Evolutionary conservation across 23 tunicate genomes (phyloP), one percentile per base, ranked within the genome.

Genomic region (Ciona savignyi): DNA sequence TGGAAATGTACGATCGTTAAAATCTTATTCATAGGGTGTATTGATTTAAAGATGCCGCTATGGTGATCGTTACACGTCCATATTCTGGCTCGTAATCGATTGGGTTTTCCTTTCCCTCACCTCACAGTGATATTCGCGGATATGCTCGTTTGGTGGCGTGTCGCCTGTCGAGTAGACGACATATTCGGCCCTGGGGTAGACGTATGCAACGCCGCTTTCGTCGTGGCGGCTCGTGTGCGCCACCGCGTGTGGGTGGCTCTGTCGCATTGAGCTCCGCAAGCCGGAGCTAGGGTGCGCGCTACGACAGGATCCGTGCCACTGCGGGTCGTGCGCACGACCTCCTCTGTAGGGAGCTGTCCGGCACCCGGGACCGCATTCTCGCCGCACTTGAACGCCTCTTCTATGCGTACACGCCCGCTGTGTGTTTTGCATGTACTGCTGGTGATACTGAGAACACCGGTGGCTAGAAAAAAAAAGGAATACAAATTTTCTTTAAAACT

Each of bases 141-240:
- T 49, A 20, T 33, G 74, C 62, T 71, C 75, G 33, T 79, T 33
- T 34, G 70, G 77, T n/a, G 73, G 73, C 0, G 61, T 42, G 22
- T 65, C 71, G 27, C 78, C 73, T 9, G 61, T 34, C 33, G 77
- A 71, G 30, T 74, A 82, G 24, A 82, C 79, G 23, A 82, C 80
- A 56, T 42, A 81, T 62, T 80, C 84, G 65, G 65, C 74, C 9
- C 35, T 34, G 51, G 87, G 87, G 27, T 51, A 68, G 34, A 82
- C 31, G 67, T 74, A 74, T 31, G 74, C 87, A 34, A 30, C 70
- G 23, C 80, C 62, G 25, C 30, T 3, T 23, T 70, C 80, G 34
- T 82, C 87, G 28, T 49, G 24, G 6, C 28, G 65, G 9, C 26
- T 30, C 2, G 29, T 26, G 4, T 78, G 70, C 23, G 87, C 70